phyloP scores from a whole-genome alignment of 2,113 vertebrate species.

The Fregata magnificens region DNA sequence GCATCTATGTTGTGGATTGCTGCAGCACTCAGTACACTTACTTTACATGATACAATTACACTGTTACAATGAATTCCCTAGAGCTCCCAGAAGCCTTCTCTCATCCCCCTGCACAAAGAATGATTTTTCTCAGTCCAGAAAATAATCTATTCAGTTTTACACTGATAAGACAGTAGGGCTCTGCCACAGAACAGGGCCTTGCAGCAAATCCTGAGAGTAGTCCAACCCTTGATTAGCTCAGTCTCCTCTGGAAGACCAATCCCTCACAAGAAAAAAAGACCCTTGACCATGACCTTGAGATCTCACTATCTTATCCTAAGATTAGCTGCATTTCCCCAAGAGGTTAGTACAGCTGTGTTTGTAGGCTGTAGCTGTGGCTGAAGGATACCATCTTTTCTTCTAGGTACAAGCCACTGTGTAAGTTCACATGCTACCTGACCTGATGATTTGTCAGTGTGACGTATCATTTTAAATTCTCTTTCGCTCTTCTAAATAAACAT shows the following conservation, averaged over 20 bases:
- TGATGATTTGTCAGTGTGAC: not conserved
- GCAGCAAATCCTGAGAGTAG: not conserved
- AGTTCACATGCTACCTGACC: not conserved
- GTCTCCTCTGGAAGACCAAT: not conserved
- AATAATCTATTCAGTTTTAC: not conserved
- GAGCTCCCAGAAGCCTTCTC: not conserved
- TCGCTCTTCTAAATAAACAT: not conserved
- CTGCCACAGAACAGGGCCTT: not conserved
- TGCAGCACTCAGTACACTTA: not conserved
- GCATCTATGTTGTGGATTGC: not conserved
- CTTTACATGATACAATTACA: not conserved
- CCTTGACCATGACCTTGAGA: not conserved
- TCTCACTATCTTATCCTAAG: not conserved
- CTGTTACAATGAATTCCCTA: not conserved
- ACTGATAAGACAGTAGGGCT: not conserved
- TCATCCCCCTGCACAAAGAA: not conserved
- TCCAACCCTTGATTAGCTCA: not conserved
- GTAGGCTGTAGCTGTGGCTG: not conserved
- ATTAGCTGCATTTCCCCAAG: not conserved
- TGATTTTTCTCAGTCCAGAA: not conserved
- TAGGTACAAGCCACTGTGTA: not conserved
- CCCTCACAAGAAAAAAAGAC: not conserved
- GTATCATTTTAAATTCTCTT: not conserved
- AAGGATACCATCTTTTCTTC: not conserved
- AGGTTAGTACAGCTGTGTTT: not conserved